Percentiles rank a stretch among this genome's conserved stretches.
These are phyloP conservation scores for Micrastur ruficollis DNA, from an alignment of 2,797 vertebrate genomes.

Conservation along the genomic window DNA sequence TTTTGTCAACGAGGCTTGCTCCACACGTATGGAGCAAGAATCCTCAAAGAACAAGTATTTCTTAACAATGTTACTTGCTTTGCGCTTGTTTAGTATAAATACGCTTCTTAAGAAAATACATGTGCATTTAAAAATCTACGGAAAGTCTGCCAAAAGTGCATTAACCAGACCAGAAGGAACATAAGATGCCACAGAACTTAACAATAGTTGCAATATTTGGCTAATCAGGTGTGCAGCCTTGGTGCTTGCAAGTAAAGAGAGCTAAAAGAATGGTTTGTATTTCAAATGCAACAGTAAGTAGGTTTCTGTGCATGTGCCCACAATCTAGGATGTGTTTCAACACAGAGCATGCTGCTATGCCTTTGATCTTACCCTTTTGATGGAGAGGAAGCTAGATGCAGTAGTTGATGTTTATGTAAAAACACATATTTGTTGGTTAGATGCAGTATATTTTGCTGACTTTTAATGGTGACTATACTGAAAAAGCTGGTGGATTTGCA, in stretches of 20 bases:
- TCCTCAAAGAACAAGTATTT: not conserved
- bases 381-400: not conserved
- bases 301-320: not conserved
- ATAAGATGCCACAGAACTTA: not conserved
- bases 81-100: not conserved
- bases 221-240: not conserved
- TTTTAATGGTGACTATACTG: not conserved
- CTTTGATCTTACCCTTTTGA: not conserved
- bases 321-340: not conserved
- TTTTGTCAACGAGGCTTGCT: not conserved
- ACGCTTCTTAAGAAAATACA: not conserved
- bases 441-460: not conserved
- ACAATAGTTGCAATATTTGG: not conserved
- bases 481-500: not conserved
- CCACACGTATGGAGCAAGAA: not conserved
- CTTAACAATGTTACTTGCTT: not conserved
- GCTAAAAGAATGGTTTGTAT: not conserved
- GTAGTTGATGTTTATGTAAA: not conserved
- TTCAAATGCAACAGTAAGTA: not conserved
- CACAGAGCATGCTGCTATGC: not conserved
- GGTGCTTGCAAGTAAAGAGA: not conserved
- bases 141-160: not conserved
- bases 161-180: not conserved
- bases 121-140: not conserved
- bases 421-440: not conserved